Evolutionary conservation across 1,140 invertebrate genomes (phyloP).

Genomic region (Drosophila parabipectinata): DNA sequence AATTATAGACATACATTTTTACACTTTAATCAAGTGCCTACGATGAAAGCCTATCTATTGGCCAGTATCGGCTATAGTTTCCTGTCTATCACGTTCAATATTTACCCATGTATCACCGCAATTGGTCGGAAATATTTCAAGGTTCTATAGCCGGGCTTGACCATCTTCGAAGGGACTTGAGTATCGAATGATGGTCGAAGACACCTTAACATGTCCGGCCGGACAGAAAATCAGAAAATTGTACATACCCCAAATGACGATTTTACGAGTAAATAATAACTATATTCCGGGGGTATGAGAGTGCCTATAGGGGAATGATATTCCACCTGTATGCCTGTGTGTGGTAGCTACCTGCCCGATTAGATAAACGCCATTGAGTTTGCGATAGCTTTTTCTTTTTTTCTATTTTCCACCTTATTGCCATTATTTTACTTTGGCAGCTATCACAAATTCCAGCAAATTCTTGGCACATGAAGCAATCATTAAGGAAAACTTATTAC

Average conservation of each 20-base stretch:
- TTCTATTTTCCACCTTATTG: constrained; percentile 61
- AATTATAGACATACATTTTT: not conserved
- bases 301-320: not conserved
- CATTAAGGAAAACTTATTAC: constrained; percentile 57
- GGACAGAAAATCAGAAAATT: constrained; percentile 14
- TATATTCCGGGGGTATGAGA: not conserved
- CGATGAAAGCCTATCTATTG: constrained; percentile 3
- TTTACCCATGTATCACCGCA: constrained; percentile 62
- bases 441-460: constrained; percentile 61
- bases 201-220: constrained; percentile 16
- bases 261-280: not conserved
- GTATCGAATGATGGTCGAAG: constrained; percentile 22
- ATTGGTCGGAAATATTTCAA: constrained; percentile 63
- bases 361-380: constrained; percentile 67
- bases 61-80: not conserved
- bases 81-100: constrained; percentile 15
- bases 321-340: constrained; percentile 31
- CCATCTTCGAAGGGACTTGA: constrained; percentile 45
- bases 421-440: constrained; percentile 41
- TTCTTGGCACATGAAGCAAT: constrained; percentile 75
- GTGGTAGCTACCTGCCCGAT: constrained; percentile 47
- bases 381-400: constrained; percentile 18
- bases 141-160: constrained; percentile 62
- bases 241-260: not conserved
- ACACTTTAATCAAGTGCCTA: not conserved